Conservation (phyloP, 2,888 invertebrate genomes). For the Myathropa florea region DNA sequence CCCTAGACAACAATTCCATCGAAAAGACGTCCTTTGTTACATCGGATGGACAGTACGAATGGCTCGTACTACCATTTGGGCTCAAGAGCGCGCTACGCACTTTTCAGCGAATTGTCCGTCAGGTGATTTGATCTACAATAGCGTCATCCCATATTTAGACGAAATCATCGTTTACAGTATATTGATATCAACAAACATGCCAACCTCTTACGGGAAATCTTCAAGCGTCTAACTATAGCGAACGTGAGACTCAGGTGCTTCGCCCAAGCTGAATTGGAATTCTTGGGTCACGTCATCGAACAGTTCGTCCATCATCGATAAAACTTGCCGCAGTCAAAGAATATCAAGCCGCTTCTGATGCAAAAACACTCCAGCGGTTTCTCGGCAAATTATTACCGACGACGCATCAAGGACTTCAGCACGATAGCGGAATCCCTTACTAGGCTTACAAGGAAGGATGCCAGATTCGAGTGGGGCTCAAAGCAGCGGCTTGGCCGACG, state of each 20-base stretch:
- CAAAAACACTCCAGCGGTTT: too few species aligned
- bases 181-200: not conserved
- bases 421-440: not conserved
- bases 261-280: too few species aligned
- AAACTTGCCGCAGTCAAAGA: too few species aligned
- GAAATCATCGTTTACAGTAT: not conserved
- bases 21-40: slow-evolving; percentile 1
- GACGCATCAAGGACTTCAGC: too few species aligned
- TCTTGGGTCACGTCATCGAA: too few species aligned
- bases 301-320: too few species aligned
- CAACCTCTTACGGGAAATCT: not conserved
- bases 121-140: too few species aligned
- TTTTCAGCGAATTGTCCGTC: not conserved
- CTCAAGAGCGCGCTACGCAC: not conserved
- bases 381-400: too few species aligned
- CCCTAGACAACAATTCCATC: not conserved
- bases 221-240: not conserved
- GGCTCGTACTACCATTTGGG: slow-evolving; percentile 3
- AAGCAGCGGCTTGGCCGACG: not conserved
- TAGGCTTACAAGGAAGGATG: not conserved
- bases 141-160: not conserved
- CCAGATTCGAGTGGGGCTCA: not conserved
- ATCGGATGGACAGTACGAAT: slow-evolving; percentile 2
- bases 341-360: too few species aligned
- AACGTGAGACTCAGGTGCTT: too few species aligned